Base-by-base conservation (phyloP, 2,888 invertebrate species). In the Hecatera dysodea region DNA sequence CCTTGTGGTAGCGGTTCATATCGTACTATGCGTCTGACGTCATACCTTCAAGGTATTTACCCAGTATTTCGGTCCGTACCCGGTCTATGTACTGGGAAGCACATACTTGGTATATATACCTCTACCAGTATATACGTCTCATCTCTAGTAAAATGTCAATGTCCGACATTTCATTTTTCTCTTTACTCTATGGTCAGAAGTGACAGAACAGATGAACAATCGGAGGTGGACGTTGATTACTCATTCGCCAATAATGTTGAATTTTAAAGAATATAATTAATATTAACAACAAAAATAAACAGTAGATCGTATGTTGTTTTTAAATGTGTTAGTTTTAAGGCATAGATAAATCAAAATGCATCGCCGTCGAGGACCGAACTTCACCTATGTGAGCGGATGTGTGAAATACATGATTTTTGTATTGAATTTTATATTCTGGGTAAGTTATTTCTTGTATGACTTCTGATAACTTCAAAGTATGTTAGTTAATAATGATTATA, bases 341-440 rank as follows among this genome's bases (percentile, higher is more conserved):
- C 17, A 77, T 29, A 68, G 76, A 53, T 80, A 75, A 66, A 55
- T 64, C 68, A 96, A 93, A 89, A 96, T 96, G 96, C 97, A 97
- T 89, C 96, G 97, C 63, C 96, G 97, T 81, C 96, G 97, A 86
- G 97, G 96, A 86, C 96, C 97, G 86, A 97, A 97, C 93, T 98
- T 97, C 89, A 98, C 98, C 3, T 98, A 98, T 90, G 98, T 98
- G 87, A 98, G 98, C 93, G 97, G 98, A 61, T 98, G 98, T 93
- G 98, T 98, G 62, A 99, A 98, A 94, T 99, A 98, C 92, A 97
- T 98, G 95, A 98, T 99, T 93, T 98, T 98, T 94, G 96, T 98
- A 88, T 96, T 98, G 86, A 98, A 98, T 95, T 98, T 98, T 91
- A 95, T 98, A 85, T 98, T 98, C 94, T 98, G 98, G 98, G 98